These are phyloP conservation scores for Melanotus villosus DNA, from an alignment of 2,888 invertebrate genomes.

Conservation along the genomic window DNA sequence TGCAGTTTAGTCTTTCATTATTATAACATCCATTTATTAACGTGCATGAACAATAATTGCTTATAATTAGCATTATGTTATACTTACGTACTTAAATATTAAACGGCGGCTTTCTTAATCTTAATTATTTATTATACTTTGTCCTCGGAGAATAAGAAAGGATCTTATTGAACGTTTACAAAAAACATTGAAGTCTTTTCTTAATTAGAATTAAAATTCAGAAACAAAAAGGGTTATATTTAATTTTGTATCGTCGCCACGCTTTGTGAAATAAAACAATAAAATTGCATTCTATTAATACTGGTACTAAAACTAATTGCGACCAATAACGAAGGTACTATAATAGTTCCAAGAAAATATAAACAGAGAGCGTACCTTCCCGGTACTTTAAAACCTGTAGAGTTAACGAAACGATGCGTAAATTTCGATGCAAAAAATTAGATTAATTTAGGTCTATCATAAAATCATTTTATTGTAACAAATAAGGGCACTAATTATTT, in stretches of 20 bases:
- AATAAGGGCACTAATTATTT: conserved; percentile 33
- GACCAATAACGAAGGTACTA: conserved; percentile 26
- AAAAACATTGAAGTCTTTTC: no score
- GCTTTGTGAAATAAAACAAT: conserved; percentile 27
- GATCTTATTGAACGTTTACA: no score
- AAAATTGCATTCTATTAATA: conserved; percentile 39
- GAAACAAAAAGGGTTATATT: conserved; percentile 13
- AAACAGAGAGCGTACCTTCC: conserved; percentile 26
- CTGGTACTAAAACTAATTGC: conserved; percentile 40
- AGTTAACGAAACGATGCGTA: conserved; percentile 23
- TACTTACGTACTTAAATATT: conserved; percentile 21
- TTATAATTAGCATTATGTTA: conserved; percentile 13
- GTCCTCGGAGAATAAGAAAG: no score
- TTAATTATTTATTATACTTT: not conserved
- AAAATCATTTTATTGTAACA: conserved; percentile 9
- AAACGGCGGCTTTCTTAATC: conserved; percentile 19
- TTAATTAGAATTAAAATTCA: no score
- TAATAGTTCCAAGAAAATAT: conserved; percentile 36
- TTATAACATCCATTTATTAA: conserved; percentile 23
- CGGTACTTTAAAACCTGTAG: not conserved
- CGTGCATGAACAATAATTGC: conserved; percentile 20
- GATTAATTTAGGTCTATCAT: conserved; percentile 22
- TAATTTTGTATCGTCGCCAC: conserved; percentile 5
- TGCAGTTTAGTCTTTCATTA: conserved; percentile 17
- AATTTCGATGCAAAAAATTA: conserved; percentile 23